phyloP scores from a whole-genome alignment of 2,797 vertebrate species.

The Taeniopygia guttata region DNA sequence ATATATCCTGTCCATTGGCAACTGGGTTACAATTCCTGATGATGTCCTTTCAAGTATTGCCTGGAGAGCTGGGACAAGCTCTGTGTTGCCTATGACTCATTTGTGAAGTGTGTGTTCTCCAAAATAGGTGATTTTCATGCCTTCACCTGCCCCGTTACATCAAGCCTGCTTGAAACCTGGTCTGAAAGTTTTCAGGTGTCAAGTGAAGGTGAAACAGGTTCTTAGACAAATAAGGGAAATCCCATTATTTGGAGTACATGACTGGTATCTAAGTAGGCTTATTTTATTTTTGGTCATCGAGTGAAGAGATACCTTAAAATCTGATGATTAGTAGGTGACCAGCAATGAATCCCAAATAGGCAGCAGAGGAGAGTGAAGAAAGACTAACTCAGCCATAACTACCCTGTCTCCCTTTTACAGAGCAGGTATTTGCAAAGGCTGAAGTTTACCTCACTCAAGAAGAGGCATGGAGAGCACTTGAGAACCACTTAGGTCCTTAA shows the following conservation, averaged over 20 bases:
- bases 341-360: not conserved
- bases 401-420: not conserved
- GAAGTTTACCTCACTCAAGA: not conserved
- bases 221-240: not conserved
- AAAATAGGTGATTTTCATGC: not conserved
- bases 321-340: not conserved
- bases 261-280: not conserved
- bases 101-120: not conserved
- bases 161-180: not conserved
- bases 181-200: not conserved
- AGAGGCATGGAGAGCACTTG: not conserved
- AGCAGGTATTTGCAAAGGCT: not conserved
- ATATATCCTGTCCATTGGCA: not conserved
- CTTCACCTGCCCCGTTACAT: not conserved
- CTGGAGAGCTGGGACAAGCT: not conserved
- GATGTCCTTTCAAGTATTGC: not conserved
- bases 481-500: slow-evolving; percentile 12
- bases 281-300: not conserved
- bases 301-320: not conserved
- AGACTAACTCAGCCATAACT: not conserved
- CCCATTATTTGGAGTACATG: not conserved
- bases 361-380: not conserved
- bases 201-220: not conserved
- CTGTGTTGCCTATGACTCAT: not conserved
- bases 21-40: not conserved